Base-by-base conservation (phyloP, 2,797 vertebrate genomes). In the Trematomus bernacchii region DNA sequence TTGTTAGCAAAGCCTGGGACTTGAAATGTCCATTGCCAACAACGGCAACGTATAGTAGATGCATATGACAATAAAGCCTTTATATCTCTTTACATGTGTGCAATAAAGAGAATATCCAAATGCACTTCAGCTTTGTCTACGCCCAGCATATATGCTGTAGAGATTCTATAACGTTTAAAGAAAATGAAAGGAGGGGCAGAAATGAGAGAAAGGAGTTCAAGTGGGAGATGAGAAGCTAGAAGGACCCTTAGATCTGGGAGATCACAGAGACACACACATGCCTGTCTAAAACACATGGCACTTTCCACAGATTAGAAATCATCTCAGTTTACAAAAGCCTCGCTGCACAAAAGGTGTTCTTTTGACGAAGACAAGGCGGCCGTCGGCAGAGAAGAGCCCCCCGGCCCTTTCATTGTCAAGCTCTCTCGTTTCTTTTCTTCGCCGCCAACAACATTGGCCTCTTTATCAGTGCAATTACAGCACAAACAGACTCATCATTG, bases 401-500 rank as follows among this genome's bases (percentile, higher is more conserved):
- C 43, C 0, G 73, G 76, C 73, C 67, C 66, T 89, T 89, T 92
- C 64, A 85, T 90, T 89, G 80, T 87, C 77, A 66, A 86, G 82
- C 85, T 77, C 84, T 69, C 84, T 88, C 81, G 91, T 85, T 90
- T 87, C 84, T 88, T 88, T 86, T 80, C 87, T 87, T 85, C 77
- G 79, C 76, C 75, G 79, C 87, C 87, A 91, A 87, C 87, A 88
- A 89, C 79, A 91, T 87, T 55, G 85, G 80, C 91, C 94, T 95
- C 94, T 96, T 96, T 92, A 96, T 96, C 95, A 95, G 92, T 19
- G 73, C 92, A 94, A 96, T 95, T 94, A 95, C 79, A 82, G 88
- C 85, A 84, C 93, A 94, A 94, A 95, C 94, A 90, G 91, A 91
- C 91, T 94, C 92, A 95, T 95, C 92, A 92, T 62, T 76, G 92